Conservation (phyloP, 2,888 invertebrate genomes). For the Orthosia cruda region DNA sequence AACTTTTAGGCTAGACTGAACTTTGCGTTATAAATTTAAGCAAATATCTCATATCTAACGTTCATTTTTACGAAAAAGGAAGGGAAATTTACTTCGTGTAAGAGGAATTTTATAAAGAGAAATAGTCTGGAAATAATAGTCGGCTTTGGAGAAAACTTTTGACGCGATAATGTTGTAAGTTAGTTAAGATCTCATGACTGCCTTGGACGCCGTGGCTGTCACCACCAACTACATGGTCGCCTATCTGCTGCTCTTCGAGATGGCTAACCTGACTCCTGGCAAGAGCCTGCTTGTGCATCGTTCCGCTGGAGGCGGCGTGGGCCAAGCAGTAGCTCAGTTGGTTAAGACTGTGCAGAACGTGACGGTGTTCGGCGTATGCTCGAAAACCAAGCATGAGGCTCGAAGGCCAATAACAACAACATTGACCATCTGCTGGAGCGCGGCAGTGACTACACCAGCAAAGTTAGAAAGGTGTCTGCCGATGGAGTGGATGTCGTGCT, state of each 20-base stretch:
- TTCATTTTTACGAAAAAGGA: slow-evolving; percentile 51
- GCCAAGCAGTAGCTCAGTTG: slow-evolving; percentile 96
- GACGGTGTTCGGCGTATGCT: slow-evolving; percentile 96
- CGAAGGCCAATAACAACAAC: slow-evolving; percentile 93
- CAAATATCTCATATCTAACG: slow-evolving; percentile 50
- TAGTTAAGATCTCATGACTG: slow-evolving; percentile 90
- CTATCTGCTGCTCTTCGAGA: slow-evolving; percentile 96
- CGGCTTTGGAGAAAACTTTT: slow-evolving; percentile 50
- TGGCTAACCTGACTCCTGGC: slow-evolving; percentile 95
- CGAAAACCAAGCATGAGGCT: slow-evolving; percentile 96
- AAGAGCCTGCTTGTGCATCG: slow-evolving; percentile 96
- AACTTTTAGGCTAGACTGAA: slow-evolving; percentile 59
- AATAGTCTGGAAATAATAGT: slow-evolving; percentile 52
- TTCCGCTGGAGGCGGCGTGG: slow-evolving; percentile 94
- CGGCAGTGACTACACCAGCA: slow-evolving; percentile 95
- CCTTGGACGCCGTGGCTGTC: slow-evolving; percentile 96
- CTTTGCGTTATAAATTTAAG: slow-evolving; percentile 59
- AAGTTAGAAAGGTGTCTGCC: slow-evolving; percentile 96
- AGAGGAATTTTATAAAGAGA: slow-evolving; percentile 37
- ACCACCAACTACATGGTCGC: slow-evolving; percentile 97
- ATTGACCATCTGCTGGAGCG: slow-evolving; percentile 96
- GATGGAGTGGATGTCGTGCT: too few species aligned
- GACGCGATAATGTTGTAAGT: slow-evolving; percentile 38
- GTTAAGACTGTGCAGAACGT: slow-evolving; percentile 96
- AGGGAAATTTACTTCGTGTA: slow-evolving; percentile 34